Evolutionary conservation across 2,888 invertebrate genomes (phyloP).

Genomic region (Sesia bembeciformis): DNA sequence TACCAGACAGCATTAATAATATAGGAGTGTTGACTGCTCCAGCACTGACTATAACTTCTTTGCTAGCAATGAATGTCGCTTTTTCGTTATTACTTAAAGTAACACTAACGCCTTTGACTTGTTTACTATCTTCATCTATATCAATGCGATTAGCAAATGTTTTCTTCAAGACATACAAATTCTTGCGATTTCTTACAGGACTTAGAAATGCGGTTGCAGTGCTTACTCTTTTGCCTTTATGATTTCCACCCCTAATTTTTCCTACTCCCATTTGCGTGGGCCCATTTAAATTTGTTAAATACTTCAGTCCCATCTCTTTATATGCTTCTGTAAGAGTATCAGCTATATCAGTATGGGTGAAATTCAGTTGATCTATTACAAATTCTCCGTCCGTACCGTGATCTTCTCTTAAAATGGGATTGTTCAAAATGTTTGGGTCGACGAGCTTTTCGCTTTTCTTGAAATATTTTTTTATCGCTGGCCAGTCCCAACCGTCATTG

Average conservation of each 20-base stretch:
- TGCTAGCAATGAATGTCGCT: conserved; percentile 33
- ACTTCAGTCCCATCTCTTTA: conserved; percentile 61
- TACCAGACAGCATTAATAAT: conserved; percentile 51
- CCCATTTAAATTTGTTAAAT: conserved; percentile 53
- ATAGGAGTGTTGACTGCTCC: conserved; percentile 52
- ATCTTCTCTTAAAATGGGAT: conserved; percentile 39
- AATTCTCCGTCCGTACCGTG: conserved; percentile 68
- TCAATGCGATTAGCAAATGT: conserved; percentile 31
- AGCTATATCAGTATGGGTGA: conserved; percentile 40
- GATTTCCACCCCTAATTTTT: conserved; percentile 62
- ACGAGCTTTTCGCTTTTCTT: conserved; percentile 56
- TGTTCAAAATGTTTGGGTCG: conserved; percentile 48
- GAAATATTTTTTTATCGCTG: conserved; percentile 44
- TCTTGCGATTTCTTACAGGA: conserved; percentile 34
- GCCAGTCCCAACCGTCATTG: conserved; percentile 59
- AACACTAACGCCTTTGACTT: conserved; percentile 38
- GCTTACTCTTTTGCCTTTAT: conserved; percentile 70
- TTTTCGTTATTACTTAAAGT: conserved; percentile 27
- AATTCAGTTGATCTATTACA: conserved; percentile 62
- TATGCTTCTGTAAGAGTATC: conserved; percentile 52
- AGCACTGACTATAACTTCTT: conserved; percentile 53
- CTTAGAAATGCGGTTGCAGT: conserved; percentile 68
- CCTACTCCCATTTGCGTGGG: conserved; percentile 69
- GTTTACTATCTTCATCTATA: conserved; percentile 27
- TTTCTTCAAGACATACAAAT: conserved; percentile 48